A percentile compares a stretch with the other conserved stretches of the same genome.
phyloP scores from a whole-genome alignment of 2,888 invertebrate species.

The Halocaridina rubra region DNA sequence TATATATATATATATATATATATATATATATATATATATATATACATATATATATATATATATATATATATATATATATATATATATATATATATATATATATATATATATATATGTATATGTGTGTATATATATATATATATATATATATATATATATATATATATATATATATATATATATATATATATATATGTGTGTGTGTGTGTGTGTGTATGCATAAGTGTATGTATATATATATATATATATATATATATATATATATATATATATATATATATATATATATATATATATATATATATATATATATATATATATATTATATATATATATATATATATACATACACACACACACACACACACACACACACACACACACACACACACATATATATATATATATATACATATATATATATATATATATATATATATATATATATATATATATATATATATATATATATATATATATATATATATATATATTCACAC shows the following conservation, averaged over 20 bases:
- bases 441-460: not conserved
- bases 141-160: not conserved
- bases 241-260: not conserved
- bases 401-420: not conserved
- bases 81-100: not conserved
- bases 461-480: conserved; percentile 3
- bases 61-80: not conserved
- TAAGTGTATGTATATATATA: not conserved
- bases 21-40: not conserved
- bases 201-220: not conserved
- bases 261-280: not conserved
- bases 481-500: not conserved
- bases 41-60: not conserved
- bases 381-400: not conserved
- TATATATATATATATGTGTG: not conserved
- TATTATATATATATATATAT: not conserved
- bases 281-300: not conserved
- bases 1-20: not conserved
- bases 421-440: not conserved
- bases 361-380: not conserved
- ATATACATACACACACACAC: not conserved
- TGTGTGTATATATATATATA: not conserved
- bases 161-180: not conserved
- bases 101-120: not conserved
- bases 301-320: not conserved